Conservation (phyloP, 2,797 vertebrate species). For the Zonotrichia albicollis region DNA sequence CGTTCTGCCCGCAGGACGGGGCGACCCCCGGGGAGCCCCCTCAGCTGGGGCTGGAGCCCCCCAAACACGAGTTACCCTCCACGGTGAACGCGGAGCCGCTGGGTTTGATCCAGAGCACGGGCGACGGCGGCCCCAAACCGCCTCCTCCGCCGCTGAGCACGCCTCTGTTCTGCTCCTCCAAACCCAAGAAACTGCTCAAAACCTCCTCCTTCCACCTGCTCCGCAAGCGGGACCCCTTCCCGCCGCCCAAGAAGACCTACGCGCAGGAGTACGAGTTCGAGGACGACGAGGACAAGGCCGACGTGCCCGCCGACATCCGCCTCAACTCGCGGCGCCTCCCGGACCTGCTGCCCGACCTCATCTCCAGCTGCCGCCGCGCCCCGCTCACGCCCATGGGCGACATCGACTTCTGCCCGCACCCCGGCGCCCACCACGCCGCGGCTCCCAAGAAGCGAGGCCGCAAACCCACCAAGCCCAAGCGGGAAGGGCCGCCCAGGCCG, state of each 20-base stretch:
- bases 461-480: background rate
- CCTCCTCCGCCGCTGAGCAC: constrained; percentile 76
- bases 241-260: constrained; percentile 88
- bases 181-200: constrained; percentile 93
- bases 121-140: constrained; percentile 35
- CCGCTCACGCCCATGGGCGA: background rate
- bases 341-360: background rate
- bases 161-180: constrained; percentile 92
- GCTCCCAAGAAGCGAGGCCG: background rate
- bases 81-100: constrained; percentile 93
- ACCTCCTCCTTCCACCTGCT: constrained; percentile 92
- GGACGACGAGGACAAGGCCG: background rate
- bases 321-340: background rate
- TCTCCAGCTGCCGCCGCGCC: background rate
- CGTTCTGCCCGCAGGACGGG: constrained; percentile 24
- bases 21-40: background rate
- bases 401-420: background rate
- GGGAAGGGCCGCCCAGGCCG: background rate
- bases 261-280: background rate
- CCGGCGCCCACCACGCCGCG: rapidly evolving
- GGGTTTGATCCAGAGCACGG: constrained; percentile 84
- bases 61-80: constrained; percentile 88
- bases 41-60: constrained; percentile 83
- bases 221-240: constrained; percentile 88
- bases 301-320: background rate